Conservation (phyloP, 2,797 vertebrate species). For the Danio jaintianensis region DNA sequence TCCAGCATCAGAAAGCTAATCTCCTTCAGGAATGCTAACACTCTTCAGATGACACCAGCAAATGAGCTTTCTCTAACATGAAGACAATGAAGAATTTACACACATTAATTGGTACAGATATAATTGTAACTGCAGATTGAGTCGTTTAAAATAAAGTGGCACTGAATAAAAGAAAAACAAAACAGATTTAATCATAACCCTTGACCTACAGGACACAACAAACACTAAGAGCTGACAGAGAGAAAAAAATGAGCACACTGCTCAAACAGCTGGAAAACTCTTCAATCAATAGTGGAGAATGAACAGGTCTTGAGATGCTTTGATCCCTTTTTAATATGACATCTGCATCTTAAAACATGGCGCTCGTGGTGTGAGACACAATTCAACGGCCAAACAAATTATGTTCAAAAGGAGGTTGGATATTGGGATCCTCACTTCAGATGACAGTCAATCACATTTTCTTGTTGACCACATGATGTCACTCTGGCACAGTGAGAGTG, state of each 20-base stretch:
- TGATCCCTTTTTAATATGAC: neutral
- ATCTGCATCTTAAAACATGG: neutral
- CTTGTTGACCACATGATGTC: neutral
- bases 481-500: neutral
- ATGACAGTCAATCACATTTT: no score
- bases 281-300: neutral
- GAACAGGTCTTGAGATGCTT: neutral
- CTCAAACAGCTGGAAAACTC: neutral
- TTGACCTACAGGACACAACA: neutral
- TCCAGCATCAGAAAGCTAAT: constrained; percentile 34
- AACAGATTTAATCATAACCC: neutral
- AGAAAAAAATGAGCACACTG: neutral
- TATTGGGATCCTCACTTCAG: no score
- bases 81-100: constrained; percentile 11
- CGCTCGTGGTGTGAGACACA: neutral
- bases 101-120: neutral
- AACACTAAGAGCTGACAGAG: neutral
- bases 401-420: no score
- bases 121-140: neutral
- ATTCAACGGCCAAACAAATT: neutral
- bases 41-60: constrained; percentile 11
- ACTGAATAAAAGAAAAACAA: neutral
- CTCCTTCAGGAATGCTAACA: constrained; percentile 28
- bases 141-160: neutral
- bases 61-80: constrained; percentile 4